These are phyloP conservation scores for Ginglymostoma cirratum DNA, from an alignment of 2,113 vertebrate genomes.

Conservation along the genomic window DNA sequence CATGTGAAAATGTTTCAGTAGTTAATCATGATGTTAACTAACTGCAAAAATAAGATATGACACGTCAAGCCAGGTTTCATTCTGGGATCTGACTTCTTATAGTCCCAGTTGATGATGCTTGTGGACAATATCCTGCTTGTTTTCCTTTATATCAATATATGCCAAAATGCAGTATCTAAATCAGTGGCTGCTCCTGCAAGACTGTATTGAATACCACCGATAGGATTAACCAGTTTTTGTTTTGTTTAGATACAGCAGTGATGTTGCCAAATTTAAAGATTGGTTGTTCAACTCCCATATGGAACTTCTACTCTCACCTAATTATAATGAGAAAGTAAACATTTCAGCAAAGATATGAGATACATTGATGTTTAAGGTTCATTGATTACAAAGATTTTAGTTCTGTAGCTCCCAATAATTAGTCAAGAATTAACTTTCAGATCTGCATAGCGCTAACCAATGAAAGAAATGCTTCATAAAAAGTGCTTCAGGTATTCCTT, in stretches of 20 bases:
- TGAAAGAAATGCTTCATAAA: not conserved
- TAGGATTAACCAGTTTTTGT: not conserved
- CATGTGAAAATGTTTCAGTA: too few species aligned
- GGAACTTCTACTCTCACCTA: not conserved
- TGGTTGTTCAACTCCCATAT: slow-evolving; percentile 13
- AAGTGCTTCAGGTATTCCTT: not conserved
- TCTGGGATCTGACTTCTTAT: too few species aligned
- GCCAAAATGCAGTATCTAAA: not conserved
- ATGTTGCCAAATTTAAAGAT: not conserved
- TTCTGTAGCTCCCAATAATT: slow-evolving; percentile 21
- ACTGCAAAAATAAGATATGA: too few species aligned
- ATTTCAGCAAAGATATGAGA: not conserved
- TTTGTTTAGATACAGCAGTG: not conserved
- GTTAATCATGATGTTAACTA: too few species aligned
- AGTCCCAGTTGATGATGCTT: too few species aligned
- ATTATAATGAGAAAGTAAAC: not conserved
- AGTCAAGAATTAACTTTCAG: not conserved
- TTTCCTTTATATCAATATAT: not conserved
- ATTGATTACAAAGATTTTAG: not conserved
- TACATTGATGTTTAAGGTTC: not conserved
- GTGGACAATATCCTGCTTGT: not conserved
- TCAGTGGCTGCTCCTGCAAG: not conserved
- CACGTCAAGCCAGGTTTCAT: too few species aligned
- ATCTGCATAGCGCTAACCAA: not conserved
- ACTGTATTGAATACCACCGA: not conserved